Evolutionary conservation across 2,113 vertebrate genomes (phyloP), one percentile per base, ranked within the genome.

Genomic region (Thermophis baileyi): DNA sequence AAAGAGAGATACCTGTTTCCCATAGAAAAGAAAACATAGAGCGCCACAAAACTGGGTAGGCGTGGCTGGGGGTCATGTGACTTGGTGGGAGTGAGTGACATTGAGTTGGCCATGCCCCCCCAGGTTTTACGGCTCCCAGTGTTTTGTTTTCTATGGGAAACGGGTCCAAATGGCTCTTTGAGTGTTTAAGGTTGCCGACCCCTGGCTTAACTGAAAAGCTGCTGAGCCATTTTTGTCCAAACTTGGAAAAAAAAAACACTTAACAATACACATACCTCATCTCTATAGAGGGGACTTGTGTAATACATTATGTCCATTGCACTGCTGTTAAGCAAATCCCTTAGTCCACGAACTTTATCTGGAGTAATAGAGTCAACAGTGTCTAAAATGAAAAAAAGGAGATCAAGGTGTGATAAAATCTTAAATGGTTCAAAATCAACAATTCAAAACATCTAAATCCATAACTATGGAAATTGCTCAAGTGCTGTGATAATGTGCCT

Each of bases 271-370:
- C 98, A 97, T 55, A 99, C 99, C 97, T 99, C 99, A 88, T 99
- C 99, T 93, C 99, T 98, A 95, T 99, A 99, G 9, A 99, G 98
- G 1, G 99, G 99, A 53, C 99, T 99, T 81, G 99, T 99, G 85
- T 99, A 99, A 96, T 99, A 99, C 99, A 99, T 99, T 97, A 99
- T 99, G 96, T 99, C 99, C 99, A 99, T 99, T 3, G 99, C 99
- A 9, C 99, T 99, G 97, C 99, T 99, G 98, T 99, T 99, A 89
- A 99, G 97, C 95, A 99, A 98, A 63, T 99, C 99, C 96, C 99
- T 97, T 51, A 99, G 97, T 24, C 99, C 99, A 93, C 99, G 98
- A n/a, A 99, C 99, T 96, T 99, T 99, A 95, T 99, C 99, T 22
- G 99, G 99, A 14, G 99, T 99, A 95, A 99, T 99, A 60, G 99